Base-by-base conservation (phyloP, 2,113 vertebrate species). In the Parus major region DNA sequence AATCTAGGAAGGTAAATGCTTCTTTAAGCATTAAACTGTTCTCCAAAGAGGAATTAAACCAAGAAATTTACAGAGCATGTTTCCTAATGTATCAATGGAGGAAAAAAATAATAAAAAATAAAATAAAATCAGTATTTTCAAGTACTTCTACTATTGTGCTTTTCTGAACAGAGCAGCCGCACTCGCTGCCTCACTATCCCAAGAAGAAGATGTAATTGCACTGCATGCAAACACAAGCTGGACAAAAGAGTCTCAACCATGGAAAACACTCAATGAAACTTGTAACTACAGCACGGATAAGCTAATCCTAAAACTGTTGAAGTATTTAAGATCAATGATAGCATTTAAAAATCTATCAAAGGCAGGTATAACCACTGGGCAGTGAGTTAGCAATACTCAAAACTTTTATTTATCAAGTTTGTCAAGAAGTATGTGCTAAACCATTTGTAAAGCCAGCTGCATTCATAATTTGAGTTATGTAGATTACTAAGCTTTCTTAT, bases 41-140 rank as follows among this genome's bases (percentile, higher is more conserved):
- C 92, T 95, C 86, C 86, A 90, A 92, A 92, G 66, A 82, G 73
- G 95, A 97, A 97, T 97, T 98, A 97, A 94, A 97, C 53, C 36
- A 95, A 46, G 90, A 96, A 75, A 95, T 95, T 95, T 97, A 92
- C 21, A 86, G 72, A 93, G 53, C 27, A 41, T 44, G 15, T 77
- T 78, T 70, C 68, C 78, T 90, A 93, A 94, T 59, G 75, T n/a
- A 65, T 77, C 68, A 91, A 76, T 60, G 92, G 83, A 96, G 47
- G 27, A 73, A 94, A 66, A 82, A 91, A 8, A 11, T 39, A 39
- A 39, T 39, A 39, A 94, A 92, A 63, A 73, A 69, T 59, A 64
- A 82, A 73, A 69, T 88, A 42, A 12, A 12, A 3, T 60, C 66
- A 39, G 29, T 50, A 49, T 97, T 96, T 96, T 87, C 76, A 85